These are phyloP conservation scores for Xiphydria camelus DNA, from an alignment of 2,888 invertebrate species.

Conservation along the genomic window DNA sequence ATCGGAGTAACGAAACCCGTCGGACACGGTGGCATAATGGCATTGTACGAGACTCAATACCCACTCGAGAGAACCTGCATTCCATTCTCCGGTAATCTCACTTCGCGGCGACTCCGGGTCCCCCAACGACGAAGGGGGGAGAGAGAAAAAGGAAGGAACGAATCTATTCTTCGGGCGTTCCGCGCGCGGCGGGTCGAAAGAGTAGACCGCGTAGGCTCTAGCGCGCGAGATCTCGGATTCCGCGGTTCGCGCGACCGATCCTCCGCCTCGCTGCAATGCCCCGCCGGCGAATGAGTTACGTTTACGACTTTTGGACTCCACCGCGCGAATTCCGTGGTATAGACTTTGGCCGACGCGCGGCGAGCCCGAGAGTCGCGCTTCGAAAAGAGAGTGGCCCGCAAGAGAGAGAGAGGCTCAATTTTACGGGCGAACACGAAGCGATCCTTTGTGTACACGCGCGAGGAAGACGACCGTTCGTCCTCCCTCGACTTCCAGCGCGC, in stretches of 20 bases:
- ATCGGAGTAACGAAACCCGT: constrained; percentile 36
- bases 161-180: too few species aligned
- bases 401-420: neutral
- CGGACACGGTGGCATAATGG: constrained; percentile 30
- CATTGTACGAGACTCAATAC: constrained; percentile 41
- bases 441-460: too few species aligned
- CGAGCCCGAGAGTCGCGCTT: constrained; percentile 19
- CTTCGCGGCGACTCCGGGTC: neutral
- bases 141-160: neutral
- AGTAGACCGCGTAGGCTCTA: too few species aligned
- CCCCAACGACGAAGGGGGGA: neutral
- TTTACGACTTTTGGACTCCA: too few species aligned
- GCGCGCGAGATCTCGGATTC: too few species aligned
- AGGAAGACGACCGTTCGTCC: too few species aligned
- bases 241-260: too few species aligned
- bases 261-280: too few species aligned
- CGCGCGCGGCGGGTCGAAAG: too few species aligned
- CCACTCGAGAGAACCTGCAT: constrained; percentile 34
- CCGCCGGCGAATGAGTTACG: neutral
- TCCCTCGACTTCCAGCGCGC: too few species aligned
- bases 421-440: neutral
- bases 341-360: constrained; percentile 38
- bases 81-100: constrained; percentile 34
- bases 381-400: too few species aligned
- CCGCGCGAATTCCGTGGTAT: too few species aligned